Evolutionary conservation across 2,888 invertebrate genomes (phyloP).

Genomic region (Ochropacha duplaris): DNA sequence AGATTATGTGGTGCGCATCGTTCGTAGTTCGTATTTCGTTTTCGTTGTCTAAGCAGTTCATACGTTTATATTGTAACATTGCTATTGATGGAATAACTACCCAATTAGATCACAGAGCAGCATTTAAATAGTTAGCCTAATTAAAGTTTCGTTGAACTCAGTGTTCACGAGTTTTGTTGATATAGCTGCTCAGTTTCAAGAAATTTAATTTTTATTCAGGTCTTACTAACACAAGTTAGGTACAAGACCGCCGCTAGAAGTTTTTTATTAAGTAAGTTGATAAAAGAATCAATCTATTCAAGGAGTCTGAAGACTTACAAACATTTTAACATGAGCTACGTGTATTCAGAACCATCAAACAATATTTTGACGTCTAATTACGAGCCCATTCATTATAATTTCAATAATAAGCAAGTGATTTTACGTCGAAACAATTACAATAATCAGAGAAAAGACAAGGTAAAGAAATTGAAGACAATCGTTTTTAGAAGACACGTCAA

Average conservation of each 20-base stretch:
- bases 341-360: slow-evolving; percentile 46
- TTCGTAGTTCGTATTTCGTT: too few species aligned
- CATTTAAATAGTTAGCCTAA: neutral
- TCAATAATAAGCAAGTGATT: slow-evolving; percentile 44
- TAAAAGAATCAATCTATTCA: slow-evolving; percentile 10
- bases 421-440: slow-evolving; percentile 52
- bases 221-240: slow-evolving; percentile 35
- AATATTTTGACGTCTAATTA: slow-evolving; percentile 44
- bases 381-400: slow-evolving; percentile 34
- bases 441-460: slow-evolving; percentile 64
- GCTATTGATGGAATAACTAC: neutral
- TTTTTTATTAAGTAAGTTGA: slow-evolving; percentile 19
- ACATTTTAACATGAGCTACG: slow-evolving; percentile 66
- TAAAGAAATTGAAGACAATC: slow-evolving; percentile 67
- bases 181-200: neutral
- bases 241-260: slow-evolving; percentile 43
- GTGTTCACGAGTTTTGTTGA: neutral
- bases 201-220: neutral
- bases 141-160: neutral
- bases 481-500: slow-evolving; percentile 59
- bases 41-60: neutral
- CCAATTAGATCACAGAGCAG: too few species aligned
- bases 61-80: neutral
- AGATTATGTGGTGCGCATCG: too few species aligned
- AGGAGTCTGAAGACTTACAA: slow-evolving; percentile 18